Percentiles rank a stretch among this genome's conserved stretches.
These are phyloP conservation scores for Eonycteris spelaea DNA, from an alignment of 2,113 vertebrate genomes.

Conservation along the genomic window DNA sequence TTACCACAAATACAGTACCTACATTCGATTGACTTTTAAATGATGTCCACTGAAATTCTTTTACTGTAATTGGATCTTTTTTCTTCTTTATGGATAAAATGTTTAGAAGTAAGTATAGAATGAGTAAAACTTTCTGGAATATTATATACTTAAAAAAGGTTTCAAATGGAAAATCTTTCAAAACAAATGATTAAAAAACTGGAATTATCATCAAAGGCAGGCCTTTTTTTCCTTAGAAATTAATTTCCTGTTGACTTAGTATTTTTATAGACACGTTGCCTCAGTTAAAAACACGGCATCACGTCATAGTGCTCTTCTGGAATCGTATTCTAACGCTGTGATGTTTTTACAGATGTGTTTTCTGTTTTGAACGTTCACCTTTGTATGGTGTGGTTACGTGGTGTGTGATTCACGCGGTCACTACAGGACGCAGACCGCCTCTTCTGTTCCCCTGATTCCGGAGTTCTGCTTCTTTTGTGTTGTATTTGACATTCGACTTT, in stretches of 20 bases:
- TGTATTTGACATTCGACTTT: not conserved
- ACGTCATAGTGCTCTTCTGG: not conserved
- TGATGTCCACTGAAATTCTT: not conserved
- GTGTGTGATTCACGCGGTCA: not conserved
- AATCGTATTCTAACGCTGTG: not conserved
- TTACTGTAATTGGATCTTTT: not conserved
- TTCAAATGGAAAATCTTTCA: constrained; percentile 49
- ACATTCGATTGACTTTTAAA: constrained; percentile 27
- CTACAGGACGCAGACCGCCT: not conserved
- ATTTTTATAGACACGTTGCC: not conserved
- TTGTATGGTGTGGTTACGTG: accelerated
- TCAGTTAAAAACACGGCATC: not conserved
- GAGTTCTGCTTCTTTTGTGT: not conserved
- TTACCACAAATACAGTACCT: not conserved
- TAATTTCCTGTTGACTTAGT: constrained; percentile 16
- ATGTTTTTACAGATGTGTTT: not conserved
- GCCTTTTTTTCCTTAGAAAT: not conserved
- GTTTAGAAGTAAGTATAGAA: not conserved
- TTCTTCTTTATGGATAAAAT: constrained; percentile 17
- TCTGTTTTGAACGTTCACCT: not conserved
- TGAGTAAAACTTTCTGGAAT: not conserved
- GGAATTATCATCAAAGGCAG: not conserved
- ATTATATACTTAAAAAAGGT: not conserved
- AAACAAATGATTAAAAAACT: constrained; percentile 12
- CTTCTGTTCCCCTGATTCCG: not conserved